Evolutionary conservation across 2,797 vertebrate species (phyloP).

Genomic region (Taenioides sp.): DNA sequence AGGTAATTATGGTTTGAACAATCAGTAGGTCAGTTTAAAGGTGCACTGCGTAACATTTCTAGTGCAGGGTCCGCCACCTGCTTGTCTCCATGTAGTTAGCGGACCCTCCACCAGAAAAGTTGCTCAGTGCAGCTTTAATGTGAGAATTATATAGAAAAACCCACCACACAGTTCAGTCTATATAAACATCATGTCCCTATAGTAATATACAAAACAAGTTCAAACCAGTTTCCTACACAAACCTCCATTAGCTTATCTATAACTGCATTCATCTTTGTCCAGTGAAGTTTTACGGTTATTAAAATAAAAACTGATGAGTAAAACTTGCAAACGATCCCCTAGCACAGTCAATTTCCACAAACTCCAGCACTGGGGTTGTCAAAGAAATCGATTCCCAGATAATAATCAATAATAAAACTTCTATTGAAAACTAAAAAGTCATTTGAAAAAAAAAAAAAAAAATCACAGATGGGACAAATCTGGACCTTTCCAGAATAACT

Average conservation of each 20-base stretch:
- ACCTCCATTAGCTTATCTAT: neutral
- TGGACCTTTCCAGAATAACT: too few species aligned
- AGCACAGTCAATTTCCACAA: neutral
- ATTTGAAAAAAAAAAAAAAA: neutral
- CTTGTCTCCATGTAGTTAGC: too few species aligned
- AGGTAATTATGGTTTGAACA: constrained; percentile 44
- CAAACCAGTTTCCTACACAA: neutral
- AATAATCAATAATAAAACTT: neutral
- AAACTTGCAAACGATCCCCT: neutral
- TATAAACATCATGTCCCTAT: too few species aligned
- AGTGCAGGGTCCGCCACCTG: too few species aligned
- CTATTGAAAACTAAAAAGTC: neutral
- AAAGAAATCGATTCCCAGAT: neutral
- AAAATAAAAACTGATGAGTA: neutral
- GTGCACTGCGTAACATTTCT: too few species aligned
- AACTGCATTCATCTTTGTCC: neutral
- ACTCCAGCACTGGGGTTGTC: too few species aligned
- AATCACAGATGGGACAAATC: neutral
- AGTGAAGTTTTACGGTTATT: neutral
- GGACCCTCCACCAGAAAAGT: too few species aligned
- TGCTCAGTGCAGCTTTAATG: neutral
- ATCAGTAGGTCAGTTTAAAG: constrained; percentile 51
- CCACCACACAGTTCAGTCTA: neutral
- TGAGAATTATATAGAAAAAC: constrained; percentile 45
- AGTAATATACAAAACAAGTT: neutral